These are phyloP conservation scores for Sphenodon punctatus DNA, from an alignment of 2,797 vertebrate genomes.

Conservation along the genomic window DNA sequence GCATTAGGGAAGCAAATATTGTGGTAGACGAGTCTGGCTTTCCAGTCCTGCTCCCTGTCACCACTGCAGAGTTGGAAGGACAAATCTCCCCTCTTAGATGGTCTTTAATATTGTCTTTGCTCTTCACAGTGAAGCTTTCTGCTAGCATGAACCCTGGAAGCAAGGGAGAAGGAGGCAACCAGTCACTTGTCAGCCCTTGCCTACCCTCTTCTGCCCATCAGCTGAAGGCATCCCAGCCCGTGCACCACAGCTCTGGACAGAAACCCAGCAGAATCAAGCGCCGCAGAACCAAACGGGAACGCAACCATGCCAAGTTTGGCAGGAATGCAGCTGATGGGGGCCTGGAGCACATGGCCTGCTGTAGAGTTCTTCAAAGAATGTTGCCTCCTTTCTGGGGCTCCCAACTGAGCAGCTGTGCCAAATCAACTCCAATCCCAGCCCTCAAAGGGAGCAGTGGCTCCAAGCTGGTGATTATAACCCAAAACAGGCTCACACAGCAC, in stretches of 20 bases:
- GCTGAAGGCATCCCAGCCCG: neutral
- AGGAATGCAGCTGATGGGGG: neutral
- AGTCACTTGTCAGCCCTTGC: neutral
- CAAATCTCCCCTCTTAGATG: too few species aligned
- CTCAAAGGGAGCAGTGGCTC: neutral
- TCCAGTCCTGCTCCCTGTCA: too few species aligned
- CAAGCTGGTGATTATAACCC: conserved; percentile 83
- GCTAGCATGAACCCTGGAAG: conserved; percentile 22
- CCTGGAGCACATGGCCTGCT: conserved; percentile 1
- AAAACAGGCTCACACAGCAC: conserved; percentile 82
- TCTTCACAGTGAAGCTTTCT: conserved; percentile 1
- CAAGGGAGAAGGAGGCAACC: neutral
- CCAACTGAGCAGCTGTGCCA: neutral
- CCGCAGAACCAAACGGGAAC: conserved; percentile 4
- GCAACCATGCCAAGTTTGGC: neutral
- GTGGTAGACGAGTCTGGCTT: too few species aligned
- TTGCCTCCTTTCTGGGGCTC: neutral
- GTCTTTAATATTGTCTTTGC: neutral
- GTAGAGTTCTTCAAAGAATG: neutral
- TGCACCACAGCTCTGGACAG: neutral
- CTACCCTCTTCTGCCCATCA: neutral
- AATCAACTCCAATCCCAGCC: neutral
- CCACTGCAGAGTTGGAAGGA: too few species aligned
- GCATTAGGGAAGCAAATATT: too few species aligned
- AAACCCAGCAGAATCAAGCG: conserved; percentile 24